A percentile compares a stretch with the other conserved stretches of the same genome.
These are phyloP conservation scores for Pachycephala philippinensis DNA, from an alignment of 2,113 vertebrate species.

Conservation along the genomic window DNA sequence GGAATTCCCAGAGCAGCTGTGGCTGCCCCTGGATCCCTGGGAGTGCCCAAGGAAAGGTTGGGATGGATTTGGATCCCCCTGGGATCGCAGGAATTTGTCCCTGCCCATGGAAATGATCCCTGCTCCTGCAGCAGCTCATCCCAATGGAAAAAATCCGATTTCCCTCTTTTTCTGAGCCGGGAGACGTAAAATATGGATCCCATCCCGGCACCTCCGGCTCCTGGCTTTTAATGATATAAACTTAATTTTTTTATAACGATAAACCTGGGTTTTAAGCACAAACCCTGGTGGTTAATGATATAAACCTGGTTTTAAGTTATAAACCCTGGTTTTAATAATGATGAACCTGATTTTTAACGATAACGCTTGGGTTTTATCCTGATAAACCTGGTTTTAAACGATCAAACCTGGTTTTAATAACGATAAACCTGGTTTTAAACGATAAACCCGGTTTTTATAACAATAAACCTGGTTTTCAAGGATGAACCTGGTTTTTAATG, in stretches of 20 bases:
- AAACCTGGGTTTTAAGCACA: too few relatives aligned
- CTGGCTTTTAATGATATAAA: neutral
- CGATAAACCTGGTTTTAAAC: neutral
- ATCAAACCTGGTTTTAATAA: neutral
- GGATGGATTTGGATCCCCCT: too few relatives aligned
- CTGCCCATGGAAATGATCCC: neutral
- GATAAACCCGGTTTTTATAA: neutral
- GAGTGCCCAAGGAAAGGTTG: too few relatives aligned
- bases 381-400: neutral
- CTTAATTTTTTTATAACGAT: too few relatives aligned
- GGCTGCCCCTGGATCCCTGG: too few relatives aligned
- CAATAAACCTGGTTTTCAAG: neutral
- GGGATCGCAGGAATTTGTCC: too few relatives aligned
- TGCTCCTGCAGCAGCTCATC: neutral
- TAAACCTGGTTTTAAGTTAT: neutral
- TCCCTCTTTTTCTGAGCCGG: neutral
- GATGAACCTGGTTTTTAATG: neutral
- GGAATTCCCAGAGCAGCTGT: too few relatives aligned
- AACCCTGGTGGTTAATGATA: too few relatives aligned
- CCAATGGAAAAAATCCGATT: neutral
- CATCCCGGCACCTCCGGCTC: rapidly evolving
- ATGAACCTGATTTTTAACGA: neutral
- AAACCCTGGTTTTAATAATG: neutral
- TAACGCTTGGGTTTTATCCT: too few relatives aligned
- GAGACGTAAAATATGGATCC: neutral